Evolutionary conservation across 2,113 vertebrate species (phyloP).

Genomic region (Pontoporia blainvillei): DNA sequence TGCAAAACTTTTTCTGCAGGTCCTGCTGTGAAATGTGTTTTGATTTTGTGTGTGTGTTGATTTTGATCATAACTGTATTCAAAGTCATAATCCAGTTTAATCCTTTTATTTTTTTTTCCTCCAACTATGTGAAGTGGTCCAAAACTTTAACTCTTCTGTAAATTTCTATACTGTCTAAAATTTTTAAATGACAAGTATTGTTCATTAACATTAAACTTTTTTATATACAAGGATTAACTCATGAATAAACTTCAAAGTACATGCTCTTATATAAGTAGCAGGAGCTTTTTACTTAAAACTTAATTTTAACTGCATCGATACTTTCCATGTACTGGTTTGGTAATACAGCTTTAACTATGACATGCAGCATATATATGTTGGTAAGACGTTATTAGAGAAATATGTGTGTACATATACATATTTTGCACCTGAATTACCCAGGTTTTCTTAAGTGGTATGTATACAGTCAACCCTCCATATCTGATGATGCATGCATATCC

Average conservation of each 20-base stretch:
- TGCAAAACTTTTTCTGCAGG: conserved; percentile 50
- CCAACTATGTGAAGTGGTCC: conserved; percentile 41
- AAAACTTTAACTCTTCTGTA: conserved; percentile 73
- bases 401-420: neutral
- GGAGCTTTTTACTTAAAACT: conserved; percentile 51
- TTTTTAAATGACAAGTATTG: conserved; percentile 40
- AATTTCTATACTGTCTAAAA: conserved; percentile 64
- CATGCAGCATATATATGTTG: conserved; percentile 28
- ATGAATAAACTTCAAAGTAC: conserved; percentile 36
- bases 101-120: conserved; percentile 1
- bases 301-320: conserved; percentile 41
- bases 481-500: neutral
- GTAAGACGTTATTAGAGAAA: conserved; percentile 16
- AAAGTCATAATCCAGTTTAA: conserved; percentile 59
- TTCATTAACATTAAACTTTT: conserved; percentile 60
- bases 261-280: conserved; percentile 54
- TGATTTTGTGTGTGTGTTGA: conserved; percentile 65
- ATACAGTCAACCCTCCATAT: neutral
- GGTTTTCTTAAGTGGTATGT: conserved; percentile 19
- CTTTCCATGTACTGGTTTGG: conserved; percentile 38
- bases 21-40: conserved; percentile 58
- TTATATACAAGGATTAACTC: conserved; percentile 49
- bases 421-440: neutral
- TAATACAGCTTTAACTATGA: conserved; percentile 38
- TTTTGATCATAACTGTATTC: conserved; percentile 47